Conservation (phyloP, 2,797 vertebrate species). For the Catamblyrhynchus diadema region DNA sequence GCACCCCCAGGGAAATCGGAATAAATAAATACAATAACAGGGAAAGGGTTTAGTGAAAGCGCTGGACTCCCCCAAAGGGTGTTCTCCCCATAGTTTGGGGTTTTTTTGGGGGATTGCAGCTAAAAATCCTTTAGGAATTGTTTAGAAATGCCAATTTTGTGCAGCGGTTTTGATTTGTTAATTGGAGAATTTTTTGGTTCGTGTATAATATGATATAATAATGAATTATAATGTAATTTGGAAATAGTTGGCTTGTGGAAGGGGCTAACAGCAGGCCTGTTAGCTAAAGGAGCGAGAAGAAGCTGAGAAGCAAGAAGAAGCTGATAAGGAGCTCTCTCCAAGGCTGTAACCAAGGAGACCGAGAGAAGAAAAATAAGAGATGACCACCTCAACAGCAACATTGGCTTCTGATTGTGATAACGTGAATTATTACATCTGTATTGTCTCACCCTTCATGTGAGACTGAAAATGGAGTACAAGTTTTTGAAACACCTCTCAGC, state of each 20-base stretch:
- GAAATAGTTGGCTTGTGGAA: too few relatives aligned
- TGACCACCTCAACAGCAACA: too few relatives aligned
- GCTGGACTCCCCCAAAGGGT: accelerated
- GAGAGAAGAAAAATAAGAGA: too few relatives aligned
- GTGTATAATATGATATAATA: too few relatives aligned
- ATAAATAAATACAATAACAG: background rate
- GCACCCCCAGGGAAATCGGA: accelerated
- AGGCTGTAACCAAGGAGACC: too few relatives aligned
- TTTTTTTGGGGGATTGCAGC: background rate
- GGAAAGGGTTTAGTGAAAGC: background rate
- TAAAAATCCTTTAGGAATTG: background rate
- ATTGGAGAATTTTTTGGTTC: background rate
- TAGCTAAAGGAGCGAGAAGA: too few relatives aligned
- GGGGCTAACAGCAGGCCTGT: too few relatives aligned
- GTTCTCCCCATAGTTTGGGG: background rate
- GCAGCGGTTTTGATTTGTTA: background rate
- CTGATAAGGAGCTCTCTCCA: too few relatives aligned
- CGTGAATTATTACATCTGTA: background rate
- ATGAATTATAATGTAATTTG: too few relatives aligned
- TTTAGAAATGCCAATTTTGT: background rate
- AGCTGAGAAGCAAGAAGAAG: too few relatives aligned
- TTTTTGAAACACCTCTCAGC: background rate
- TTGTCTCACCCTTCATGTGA: background rate
- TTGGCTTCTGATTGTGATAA: background rate
- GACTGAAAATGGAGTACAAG: background rate